Base-by-base conservation (phyloP, 2,888 invertebrate species). In the Spodoptera picta region DNA sequence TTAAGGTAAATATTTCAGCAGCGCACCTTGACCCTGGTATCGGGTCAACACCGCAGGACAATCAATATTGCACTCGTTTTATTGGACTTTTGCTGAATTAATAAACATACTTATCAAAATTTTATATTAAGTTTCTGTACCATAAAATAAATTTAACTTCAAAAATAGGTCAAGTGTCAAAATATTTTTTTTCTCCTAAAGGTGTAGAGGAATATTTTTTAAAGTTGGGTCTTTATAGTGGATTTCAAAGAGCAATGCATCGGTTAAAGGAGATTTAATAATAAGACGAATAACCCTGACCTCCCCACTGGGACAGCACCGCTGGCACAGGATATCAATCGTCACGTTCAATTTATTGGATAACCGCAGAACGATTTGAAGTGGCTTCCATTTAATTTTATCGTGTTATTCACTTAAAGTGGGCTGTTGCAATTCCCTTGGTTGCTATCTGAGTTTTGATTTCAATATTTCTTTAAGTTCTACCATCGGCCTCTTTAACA, bases 11-110 rank as follows among this genome's bases (percentile, higher is more conserved):
- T 68, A 60, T 47, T 54, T 24, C 24, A 43, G 36, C 41, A 14
- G 7, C 9, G 11, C 24, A 42, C 69, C 69, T 71, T 65, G 58
- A 71, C 65, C 65, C 68, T 27, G 45, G 56, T 36, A 55, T 14
- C 73, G 31, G 72, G 73, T 73, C 73, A 63, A 31, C 61, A 44
- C 36, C 51, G 52, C 24, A 43, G 51, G 54, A 69, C 65, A 48
- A 69, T 71, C 65, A 71, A 69, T 69, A 47, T 51, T 48, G 46
- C 54, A 71, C 54, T 65, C 43, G 55, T 55, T 71, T 71, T 71
- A 69, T 71, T 65, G 47, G 50, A 48, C 44, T 54, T 27, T 46
- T 47, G 23, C 24, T 53, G 3, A 57, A 65, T 48, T 48, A 27
- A 44, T 42, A 57, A 41, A 11, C 11, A 41, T 42, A n/a, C 14